Base-by-base conservation (phyloP, 2,113 vertebrate genomes). In the Numenius arquata region DNA sequence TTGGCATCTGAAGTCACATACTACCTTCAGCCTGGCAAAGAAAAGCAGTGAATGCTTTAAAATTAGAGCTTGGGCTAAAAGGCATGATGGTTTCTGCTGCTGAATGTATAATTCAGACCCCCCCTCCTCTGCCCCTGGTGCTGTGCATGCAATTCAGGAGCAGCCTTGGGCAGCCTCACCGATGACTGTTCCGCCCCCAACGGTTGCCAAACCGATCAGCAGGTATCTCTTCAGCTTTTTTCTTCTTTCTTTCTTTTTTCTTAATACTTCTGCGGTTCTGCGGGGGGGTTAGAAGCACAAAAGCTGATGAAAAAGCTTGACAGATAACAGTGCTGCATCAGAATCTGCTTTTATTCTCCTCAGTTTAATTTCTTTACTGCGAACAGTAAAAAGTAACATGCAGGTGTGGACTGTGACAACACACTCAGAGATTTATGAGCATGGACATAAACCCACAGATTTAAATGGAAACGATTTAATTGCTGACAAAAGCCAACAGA, bases 141-240 rank as follows among this genome's bases (percentile, higher is more conserved):
- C 30, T 16, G 26, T 62, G 25, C 9, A 4, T 8, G 4, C 6
- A 22, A 4, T 41, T 32, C 53, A 7, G 36, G 25, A 82, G 38
- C 30, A 30, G 30, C 36, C 43, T 11, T 38, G 18, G 22, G 36
- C 23, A 96, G 65, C 47, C 98, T 99, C 83, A 99, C 99, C 99
- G 2, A 99, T 99, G 84, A 99, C 98, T 6, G 99, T 99, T 89
- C 99, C 99, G 0, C 99, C 99, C 21, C 99, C 99, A 2, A 99
- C 97, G 0, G 99, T 99, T 4, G 99, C 99, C 80, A 99, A 97
- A 47, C 99, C 99, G 17, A 99, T 99, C 82, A 99, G 98, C 66
- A 99, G 97, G 93, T 99, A 99, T 41, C 99, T 98, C 30, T 99
- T 98, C 93, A 99, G 96, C 92, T 98, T 99, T 32, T 96, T 98